Conservation (phyloP, 2,113 vertebrate species). For the Pluvialis apricaria region DNA sequence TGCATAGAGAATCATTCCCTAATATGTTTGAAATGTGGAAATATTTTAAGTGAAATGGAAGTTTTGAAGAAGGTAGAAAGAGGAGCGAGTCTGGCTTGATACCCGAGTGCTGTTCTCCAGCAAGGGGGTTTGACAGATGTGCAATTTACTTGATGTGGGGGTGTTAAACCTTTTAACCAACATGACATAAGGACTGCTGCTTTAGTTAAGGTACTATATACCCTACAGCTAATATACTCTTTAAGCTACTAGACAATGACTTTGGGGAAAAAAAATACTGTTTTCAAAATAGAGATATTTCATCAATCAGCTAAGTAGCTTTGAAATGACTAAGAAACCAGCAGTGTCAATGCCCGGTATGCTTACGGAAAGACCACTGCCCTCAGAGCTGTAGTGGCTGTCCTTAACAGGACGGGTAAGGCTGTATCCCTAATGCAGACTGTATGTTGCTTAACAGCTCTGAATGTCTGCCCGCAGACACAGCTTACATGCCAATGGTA, state of each 20-base stretch:
- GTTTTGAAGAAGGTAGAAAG: not conserved
- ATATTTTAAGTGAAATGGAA: not conserved
- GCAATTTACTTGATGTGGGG: not conserved
- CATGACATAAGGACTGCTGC: not conserved
- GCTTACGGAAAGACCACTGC: rapidly evolving
- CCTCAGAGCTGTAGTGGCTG: not conserved
- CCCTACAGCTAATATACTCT: not conserved
- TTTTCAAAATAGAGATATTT: not conserved
- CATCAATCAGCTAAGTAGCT: not conserved
- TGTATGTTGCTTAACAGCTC: not conserved
- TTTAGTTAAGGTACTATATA: conserved; percentile 16
- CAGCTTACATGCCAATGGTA: not conserved
- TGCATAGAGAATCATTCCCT: not conserved
- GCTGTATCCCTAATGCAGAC: not conserved
- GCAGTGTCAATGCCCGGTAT: not conserved
- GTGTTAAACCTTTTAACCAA: not conserved
- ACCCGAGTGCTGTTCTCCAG: not conserved
- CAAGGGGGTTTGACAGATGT: not conserved
- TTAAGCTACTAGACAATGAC: conserved; percentile 42
- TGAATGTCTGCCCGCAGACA: not conserved
- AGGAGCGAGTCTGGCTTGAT: not conserved
- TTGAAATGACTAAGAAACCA: not conserved
- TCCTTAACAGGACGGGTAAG: not conserved
- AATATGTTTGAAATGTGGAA: not conserved
- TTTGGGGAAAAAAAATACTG: not conserved